These are phyloP conservation scores for Prunella fulvescens DNA, from an alignment of 2,113 vertebrate species.

Conservation along the genomic window DNA sequence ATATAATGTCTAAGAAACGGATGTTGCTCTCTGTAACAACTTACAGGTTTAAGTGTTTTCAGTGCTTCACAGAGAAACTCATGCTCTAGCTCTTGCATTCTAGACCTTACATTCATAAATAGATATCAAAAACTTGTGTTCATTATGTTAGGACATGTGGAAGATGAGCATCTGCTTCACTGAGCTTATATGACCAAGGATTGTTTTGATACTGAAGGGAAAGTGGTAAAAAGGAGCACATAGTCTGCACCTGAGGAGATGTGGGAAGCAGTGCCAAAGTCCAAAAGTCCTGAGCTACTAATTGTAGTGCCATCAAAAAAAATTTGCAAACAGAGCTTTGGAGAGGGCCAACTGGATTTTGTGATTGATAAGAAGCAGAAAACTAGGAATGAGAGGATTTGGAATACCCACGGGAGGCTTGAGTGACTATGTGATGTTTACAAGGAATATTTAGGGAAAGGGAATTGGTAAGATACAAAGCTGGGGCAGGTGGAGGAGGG, in stretches of 20 bases:
- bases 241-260: fast-evolving
- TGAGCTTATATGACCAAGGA: not conserved
- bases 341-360: not conserved
- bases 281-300: not conserved
- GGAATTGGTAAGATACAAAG: not conserved
- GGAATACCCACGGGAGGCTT: not conserved
- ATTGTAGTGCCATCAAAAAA: not conserved
- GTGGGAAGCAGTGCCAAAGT: not conserved
- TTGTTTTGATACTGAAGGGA: not conserved
- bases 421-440: not conserved
- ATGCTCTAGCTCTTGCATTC: not conserved
- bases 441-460: not conserved
- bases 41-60: not conserved
- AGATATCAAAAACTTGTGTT: not conserved
- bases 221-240: not conserved
- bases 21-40: not conserved
- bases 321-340: not conserved
- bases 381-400: not conserved
- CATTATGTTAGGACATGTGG: not conserved
- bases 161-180: not conserved
- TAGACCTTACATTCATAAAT: not conserved
- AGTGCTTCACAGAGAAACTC: not conserved
- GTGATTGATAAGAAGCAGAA: not conserved
- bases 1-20: not conserved
- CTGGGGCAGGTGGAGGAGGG: not conserved